Evolutionary conservation across 2,113 vertebrate species (phyloP), one percentile per base, ranked within the genome.

Genomic region (Saccopteryx leptura): DNA sequence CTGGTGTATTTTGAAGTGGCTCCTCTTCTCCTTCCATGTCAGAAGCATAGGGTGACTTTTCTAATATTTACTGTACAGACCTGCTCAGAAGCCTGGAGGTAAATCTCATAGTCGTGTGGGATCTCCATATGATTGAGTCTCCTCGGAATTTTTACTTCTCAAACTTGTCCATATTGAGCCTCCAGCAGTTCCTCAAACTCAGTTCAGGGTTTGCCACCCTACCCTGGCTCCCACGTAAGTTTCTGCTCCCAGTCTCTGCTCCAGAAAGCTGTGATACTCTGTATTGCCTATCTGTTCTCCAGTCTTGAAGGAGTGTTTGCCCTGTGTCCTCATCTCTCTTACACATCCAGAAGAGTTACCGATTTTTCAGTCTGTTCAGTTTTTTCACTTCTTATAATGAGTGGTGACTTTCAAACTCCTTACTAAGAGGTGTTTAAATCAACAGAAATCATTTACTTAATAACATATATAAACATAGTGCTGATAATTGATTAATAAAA

Each of bases 371-470:
- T 54, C 76, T 81, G 56, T 39, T 58, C 14, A 63, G 33, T 19
- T 5, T 65, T 65, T 74, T n/a, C 23, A 21, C 58, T 28, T 88
- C 19, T 48, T 46, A 65, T 5, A 21, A 7, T 60, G 50, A 39
- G 7, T 33, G 39, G 69, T 9, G 19, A 18, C 21, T 33, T 72
- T 78, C 78, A 48, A 60, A 63, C 39, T 17, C 7, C 52, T 48
- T 39, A 5, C 39, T 39, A 28, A 89, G 52, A 92, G 50, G 33
- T 7, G 48, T 63, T 78, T 82, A 78, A 68, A 48, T 65, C 28
- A 85, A 68, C 88, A 81, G 68, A 83, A 88, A 61, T 66, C 68
- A 13, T 69, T 78, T 82, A 31, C 61, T 46, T 91, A 86, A 69
- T 81, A 86, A 54, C 86, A 68, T 9, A 60, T 31, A 21, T 54